Conservation (phyloP, 64 coral and sea anemone genomes). For the Catalaphyllia jardinei region DNA sequence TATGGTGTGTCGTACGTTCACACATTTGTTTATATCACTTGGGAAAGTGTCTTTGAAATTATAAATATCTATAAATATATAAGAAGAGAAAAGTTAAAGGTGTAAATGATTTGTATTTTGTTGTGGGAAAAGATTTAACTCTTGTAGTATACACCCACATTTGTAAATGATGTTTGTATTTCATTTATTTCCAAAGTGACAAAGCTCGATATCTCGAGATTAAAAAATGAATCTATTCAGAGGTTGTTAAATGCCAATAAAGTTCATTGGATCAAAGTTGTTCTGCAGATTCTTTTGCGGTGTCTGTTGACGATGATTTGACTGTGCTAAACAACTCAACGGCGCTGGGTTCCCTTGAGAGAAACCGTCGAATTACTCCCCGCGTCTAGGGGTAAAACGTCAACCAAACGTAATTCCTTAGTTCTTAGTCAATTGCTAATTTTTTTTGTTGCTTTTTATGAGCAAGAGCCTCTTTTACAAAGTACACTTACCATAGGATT, state of each 20-base stretch:
- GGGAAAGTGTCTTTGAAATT: conserved; percentile 47
- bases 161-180: conserved; percentile 56
- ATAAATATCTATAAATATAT: conserved; percentile 54
- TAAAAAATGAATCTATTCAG: conserved; percentile 33
- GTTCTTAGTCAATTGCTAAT: background rate
- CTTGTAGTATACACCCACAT: conserved; percentile 45
- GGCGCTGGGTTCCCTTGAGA: background rate
- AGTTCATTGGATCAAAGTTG: conserved; percentile 14
- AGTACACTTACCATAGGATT: conserved; percentile 18
- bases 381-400: background rate
- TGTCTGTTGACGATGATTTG: background rate
- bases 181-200: conserved; percentile 38
- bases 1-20: background rate
- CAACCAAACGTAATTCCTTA: background rate
- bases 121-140: conserved; percentile 34
- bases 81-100: conserved; percentile 27
- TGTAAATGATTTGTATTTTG: conserved; percentile 54
- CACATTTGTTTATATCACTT: conserved; percentile 42
- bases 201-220: conserved; percentile 40
- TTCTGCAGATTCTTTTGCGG: background rate
- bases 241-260: conserved; percentile 51
- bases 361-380: background rate
- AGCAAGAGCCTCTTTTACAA: conserved; percentile 16
- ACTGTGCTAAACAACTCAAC: background rate
- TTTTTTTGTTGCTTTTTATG: background rate